These are phyloP conservation scores for Heliconius eleuchia DNA, from an alignment of 1,140 invertebrate species.

Conservation along the genomic window DNA sequence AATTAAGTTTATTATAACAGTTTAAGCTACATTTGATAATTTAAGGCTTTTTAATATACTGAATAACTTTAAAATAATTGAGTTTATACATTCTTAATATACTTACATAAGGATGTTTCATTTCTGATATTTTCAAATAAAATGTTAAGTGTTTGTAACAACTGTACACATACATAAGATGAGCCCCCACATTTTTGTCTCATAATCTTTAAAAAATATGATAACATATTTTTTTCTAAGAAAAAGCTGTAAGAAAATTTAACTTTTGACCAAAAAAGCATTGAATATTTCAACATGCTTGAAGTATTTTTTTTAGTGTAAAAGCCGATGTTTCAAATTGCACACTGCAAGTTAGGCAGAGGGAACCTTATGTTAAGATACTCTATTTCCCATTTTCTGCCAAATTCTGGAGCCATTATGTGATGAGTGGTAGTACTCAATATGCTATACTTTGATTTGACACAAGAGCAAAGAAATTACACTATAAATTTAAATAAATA, in stretches of 20 bases:
- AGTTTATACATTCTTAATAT: background rate
- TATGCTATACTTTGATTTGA: no score
- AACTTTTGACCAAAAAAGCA: background rate
- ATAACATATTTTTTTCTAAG: constrained; percentile 99
- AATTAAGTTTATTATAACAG: background rate
- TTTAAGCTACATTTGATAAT: no score
- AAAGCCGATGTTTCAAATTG: no score
- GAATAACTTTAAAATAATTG: background rate
- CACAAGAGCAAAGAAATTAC: no score
- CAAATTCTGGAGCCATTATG: no score
- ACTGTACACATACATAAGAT: constrained; percentile 98
- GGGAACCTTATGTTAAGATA: no score
- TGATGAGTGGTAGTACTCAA: no score
- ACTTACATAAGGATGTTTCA: constrained; percentile 99
- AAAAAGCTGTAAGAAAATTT: constrained; percentile 91
- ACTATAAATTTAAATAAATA: no score
- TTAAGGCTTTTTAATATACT: no score
- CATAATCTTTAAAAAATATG: constrained; percentile 98
- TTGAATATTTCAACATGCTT: background rate
- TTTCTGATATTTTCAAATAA: constrained; percentile 99
- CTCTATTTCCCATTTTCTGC: no score
- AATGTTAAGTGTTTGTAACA: constrained; percentile 99
- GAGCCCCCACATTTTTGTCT: constrained; percentile 96
- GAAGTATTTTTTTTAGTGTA: no score
- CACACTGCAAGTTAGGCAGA: no score